phyloP scores from a whole-genome alignment of 2,888 invertebrate genomes.

The Xestia sexstrigata region DNA sequence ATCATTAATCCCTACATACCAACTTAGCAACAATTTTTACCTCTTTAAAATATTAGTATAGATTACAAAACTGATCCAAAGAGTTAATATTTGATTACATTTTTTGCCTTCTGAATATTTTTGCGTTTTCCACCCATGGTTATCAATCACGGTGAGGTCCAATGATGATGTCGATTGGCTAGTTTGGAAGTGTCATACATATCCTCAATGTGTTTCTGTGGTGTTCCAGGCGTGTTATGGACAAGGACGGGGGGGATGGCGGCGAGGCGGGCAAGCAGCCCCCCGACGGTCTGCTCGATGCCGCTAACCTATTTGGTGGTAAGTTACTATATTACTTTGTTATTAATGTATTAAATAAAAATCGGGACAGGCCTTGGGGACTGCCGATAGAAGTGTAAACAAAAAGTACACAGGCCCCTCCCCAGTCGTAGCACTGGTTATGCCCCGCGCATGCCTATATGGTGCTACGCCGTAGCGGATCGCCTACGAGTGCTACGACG shows the following conservation, averaged over 20 bases:
- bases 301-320: slow-evolving; percentile 94
- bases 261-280: slow-evolving; percentile 91
- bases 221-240: slow-evolving; percentile 91
- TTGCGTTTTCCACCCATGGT: background rate
- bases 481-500: too few relatives aligned
- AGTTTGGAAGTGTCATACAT: slow-evolving; percentile 12
- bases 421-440: too few relatives aligned
- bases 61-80: background rate
- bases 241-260: slow-evolving; percentile 95
- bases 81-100: background rate
- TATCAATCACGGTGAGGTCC: background rate
- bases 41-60: too few relatives aligned
- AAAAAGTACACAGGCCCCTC: too few relatives aligned
- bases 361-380: too few relatives aligned
- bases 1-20: too few relatives aligned
- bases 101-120: background rate
- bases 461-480: too few relatives aligned
- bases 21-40: too few relatives aligned
- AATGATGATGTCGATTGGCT: background rate
- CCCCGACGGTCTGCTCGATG: slow-evolving; percentile 94
- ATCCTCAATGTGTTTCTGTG: slow-evolving; percentile 14
- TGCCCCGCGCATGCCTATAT: too few relatives aligned
- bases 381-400: too few relatives aligned
- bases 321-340: slow-evolving; percentile 71
- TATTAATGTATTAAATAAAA: too few relatives aligned